Conservation (phyloP, 1,140 invertebrate genomes). For the Homarus americanus region DNA sequence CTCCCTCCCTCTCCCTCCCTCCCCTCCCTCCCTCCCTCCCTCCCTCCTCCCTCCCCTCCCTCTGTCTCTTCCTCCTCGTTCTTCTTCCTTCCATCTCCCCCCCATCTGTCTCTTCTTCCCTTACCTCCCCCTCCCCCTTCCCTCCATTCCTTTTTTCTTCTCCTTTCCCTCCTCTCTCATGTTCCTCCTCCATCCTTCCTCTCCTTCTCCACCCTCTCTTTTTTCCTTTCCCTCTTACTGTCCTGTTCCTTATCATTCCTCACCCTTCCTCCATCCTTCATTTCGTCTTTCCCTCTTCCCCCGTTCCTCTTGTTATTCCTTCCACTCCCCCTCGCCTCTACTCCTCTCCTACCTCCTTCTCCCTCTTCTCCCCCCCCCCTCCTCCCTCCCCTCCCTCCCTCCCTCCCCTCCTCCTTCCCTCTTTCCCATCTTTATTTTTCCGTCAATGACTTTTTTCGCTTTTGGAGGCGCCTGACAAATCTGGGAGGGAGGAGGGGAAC, state of each 20-base stretch:
- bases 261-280: background rate
- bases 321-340: background rate
- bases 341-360: background rate
- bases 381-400: too few relatives aligned
- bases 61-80: too few relatives aligned
- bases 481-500: too few relatives aligned
- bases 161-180: background rate
- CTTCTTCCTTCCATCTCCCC: background rate
- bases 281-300: background rate
- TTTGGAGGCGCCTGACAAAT: too few relatives aligned
- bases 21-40: background rate
- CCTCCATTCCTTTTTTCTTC: background rate
- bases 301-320: background rate
- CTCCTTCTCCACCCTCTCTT: background rate
- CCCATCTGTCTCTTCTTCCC: background rate
- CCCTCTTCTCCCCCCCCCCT: background rate
- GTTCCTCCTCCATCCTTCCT: background rate
- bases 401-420: too few relatives aligned
- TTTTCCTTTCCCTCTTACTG: background rate
- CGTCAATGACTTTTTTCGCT: too few relatives aligned
- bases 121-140: background rate
- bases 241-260: background rate
- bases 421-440: too few relatives aligned
- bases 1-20: background rate
- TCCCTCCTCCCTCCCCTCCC: too few relatives aligned